These are phyloP conservation scores for Sebastes diploproa DNA, from an alignment of 2,797 vertebrate species.

Conservation along the genomic window DNA sequence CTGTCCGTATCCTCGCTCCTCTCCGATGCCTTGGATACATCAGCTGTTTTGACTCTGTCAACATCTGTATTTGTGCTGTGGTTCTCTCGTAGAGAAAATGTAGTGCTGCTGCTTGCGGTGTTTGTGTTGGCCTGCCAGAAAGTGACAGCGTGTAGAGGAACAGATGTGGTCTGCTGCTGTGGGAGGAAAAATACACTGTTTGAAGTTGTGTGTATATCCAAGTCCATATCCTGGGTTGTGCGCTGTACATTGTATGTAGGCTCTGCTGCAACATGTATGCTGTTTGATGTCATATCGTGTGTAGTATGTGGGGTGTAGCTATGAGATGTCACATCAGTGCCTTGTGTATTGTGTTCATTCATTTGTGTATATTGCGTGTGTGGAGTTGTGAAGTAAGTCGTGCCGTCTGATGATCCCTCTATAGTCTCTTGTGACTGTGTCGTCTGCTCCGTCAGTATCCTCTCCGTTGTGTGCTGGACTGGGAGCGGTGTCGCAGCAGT, in stretches of 20 bases:
- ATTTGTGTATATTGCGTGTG: neutral
- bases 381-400: constrained; percentile 14
- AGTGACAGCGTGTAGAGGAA: constrained; percentile 52
- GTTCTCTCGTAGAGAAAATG: constrained; percentile 43
- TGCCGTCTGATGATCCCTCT: constrained; percentile 73
- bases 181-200: constrained; percentile 41
- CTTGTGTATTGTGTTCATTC: neutral
- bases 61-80: constrained; percentile 53
- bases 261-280: neutral
- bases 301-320: neutral
- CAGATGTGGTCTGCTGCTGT: constrained; percentile 68
- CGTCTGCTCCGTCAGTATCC: constrained; percentile 5
- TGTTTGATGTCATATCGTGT: neutral
- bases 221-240: constrained; percentile 28
- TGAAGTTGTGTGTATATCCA: constrained; percentile 51
- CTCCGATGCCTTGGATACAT: constrained; percentile 32
- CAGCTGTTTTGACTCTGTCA: constrained; percentile 46
- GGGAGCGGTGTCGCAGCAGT: constrained; percentile 61
- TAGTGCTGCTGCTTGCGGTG: constrained; percentile 44
- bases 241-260: constrained; percentile 8
- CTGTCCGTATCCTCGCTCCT: neutral
- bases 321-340: neutral
- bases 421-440: constrained; percentile 20
- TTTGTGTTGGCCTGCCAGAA: constrained; percentile 46
- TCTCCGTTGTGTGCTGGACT: constrained; percentile 28